Conservation (phyloP, 1,140 invertebrate species). For the Dendroctonus ponderosae region DNA sequence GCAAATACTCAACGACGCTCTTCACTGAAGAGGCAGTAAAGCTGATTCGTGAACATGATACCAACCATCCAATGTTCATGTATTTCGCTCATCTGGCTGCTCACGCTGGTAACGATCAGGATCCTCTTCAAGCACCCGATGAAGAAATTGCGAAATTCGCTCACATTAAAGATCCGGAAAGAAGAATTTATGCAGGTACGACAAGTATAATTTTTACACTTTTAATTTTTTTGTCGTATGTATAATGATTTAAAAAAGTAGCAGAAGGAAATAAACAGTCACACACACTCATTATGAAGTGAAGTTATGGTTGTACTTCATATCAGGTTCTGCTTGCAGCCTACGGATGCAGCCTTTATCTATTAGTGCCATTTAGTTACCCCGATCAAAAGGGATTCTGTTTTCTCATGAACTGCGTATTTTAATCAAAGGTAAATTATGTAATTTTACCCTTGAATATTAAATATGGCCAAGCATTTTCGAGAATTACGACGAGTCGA, state of each 20-base stretch:
- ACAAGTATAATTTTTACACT: no score
- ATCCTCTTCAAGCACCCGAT: constrained; percentile 78
- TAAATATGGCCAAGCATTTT: no score
- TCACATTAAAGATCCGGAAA: constrained; percentile 71
- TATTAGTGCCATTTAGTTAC: not conserved
- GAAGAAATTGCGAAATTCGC: constrained; percentile 73
- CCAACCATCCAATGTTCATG: constrained; percentile 72
- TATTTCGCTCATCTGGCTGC: constrained; percentile 83
- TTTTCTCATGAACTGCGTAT: no score
- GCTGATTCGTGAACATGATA: constrained; percentile 68
- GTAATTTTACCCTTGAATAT: no score
- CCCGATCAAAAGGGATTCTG: no score
- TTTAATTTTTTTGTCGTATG: constrained; percentile 7
- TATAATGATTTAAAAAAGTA: constrained; percentile 11
- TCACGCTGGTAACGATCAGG: constrained; percentile 68
- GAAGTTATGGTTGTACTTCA: no score
- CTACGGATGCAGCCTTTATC: no score
- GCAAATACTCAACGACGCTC: constrained; percentile 77
- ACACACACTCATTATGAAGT: no score
- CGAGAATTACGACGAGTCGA: no score
- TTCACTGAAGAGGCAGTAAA: constrained; percentile 74
- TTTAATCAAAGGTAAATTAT: no score
- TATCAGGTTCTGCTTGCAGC: no score
- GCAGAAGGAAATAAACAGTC: no score
- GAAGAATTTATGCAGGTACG: constrained; percentile 68